Conservation (phyloP, 2,113 vertebrate species). For the Brevimyrus niger region DNA sequence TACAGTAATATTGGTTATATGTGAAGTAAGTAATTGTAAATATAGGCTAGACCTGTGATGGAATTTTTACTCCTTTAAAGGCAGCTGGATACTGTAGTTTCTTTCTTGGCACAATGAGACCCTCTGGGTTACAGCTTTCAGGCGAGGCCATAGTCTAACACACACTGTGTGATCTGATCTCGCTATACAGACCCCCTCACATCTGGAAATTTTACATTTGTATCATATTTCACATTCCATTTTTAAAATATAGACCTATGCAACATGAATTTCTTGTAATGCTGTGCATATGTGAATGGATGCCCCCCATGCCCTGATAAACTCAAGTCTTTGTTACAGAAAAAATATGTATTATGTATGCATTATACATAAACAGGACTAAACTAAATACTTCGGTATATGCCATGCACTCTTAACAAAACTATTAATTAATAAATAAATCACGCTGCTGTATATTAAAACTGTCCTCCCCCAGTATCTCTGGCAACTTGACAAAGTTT, state of each 20-base stretch:
- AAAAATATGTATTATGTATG: neutral
- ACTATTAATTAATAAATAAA: neutral
- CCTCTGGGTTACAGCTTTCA: neutral
- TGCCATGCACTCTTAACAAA: neutral
- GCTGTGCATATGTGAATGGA: neutral
- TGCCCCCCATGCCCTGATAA: neutral
- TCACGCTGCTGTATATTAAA: neutral
- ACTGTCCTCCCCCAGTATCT: neutral
- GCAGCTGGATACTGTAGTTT: neutral
- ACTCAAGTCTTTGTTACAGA: neutral
- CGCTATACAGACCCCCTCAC: neutral
- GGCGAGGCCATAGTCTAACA: neutral
- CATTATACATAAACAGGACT: neutral
- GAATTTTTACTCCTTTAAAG: neutral
- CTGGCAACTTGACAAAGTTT: neutral
- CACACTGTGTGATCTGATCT: neutral
- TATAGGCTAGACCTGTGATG: neutral
- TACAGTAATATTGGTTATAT: neutral
- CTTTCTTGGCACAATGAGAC: neutral
- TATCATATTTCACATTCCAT: neutral
- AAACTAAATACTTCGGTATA: neutral
- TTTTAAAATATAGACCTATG: neutral
- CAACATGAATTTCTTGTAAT: neutral
- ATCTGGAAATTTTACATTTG: neutral
- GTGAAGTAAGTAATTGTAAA: neutral